Evolutionary conservation across 2,113 vertebrate genomes (phyloP).

Genomic region (Chaetodon trifascialis): DNA sequence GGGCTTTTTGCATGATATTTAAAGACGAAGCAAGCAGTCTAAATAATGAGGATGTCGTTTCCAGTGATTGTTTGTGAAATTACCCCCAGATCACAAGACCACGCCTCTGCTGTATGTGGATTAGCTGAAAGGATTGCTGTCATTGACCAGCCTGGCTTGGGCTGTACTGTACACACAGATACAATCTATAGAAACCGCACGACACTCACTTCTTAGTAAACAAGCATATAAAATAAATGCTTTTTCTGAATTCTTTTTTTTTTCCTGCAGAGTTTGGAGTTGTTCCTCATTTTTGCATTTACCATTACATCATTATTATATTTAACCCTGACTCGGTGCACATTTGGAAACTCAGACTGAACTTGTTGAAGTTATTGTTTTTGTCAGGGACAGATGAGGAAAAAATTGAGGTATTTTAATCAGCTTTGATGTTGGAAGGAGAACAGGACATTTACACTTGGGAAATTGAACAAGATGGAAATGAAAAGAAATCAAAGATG

Average conservation of each 20-base stretch:
- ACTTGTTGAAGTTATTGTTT: conserved; percentile 9
- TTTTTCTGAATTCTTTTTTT: not conserved
- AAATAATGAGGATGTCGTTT: conserved; percentile 54
- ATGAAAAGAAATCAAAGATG: conserved; percentile 48
- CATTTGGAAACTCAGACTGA: conserved; percentile 17
- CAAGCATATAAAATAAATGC: not conserved
- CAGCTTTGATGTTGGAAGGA: conserved; percentile 57
- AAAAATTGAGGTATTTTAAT: conserved; percentile 56
- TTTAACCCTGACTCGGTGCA: conserved; percentile 7
- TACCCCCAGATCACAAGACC: not conserved
- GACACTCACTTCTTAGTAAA: not conserved
- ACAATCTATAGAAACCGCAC: conserved; percentile 16
- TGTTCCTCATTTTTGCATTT: not conserved
- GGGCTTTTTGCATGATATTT: conserved; percentile 32
- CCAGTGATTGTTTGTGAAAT: conserved; percentile 35
- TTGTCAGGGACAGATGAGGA: conserved; percentile 23
- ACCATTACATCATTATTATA: not conserved
- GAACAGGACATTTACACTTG: conserved; percentile 48
- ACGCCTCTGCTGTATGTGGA: conserved; percentile 27
- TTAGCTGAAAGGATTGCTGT: conserved; percentile 24
- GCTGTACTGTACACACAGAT: conserved; percentile 16
- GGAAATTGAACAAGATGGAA: conserved; percentile 43
- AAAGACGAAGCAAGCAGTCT: conserved; percentile 21
- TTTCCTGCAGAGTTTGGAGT: not conserved
- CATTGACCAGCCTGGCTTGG: conserved; percentile 25